These are phyloP conservation scores for Charina bottae DNA, from an alignment of 2,113 vertebrate species.

Conservation along the genomic window DNA sequence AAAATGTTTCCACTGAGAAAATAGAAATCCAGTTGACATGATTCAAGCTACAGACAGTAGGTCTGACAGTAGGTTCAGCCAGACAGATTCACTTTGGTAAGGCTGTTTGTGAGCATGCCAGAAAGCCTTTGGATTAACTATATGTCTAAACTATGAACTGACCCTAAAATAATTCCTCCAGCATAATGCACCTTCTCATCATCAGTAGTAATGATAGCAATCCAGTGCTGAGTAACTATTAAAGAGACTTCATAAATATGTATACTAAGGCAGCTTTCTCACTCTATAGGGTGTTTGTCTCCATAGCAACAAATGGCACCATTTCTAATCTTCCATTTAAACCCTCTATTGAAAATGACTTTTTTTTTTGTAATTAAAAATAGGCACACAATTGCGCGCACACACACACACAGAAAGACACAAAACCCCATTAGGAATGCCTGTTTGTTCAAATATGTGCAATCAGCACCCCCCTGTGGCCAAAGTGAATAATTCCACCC, in stretches of 20 bases:
- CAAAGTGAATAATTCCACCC: neutral
- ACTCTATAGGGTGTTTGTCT: conserved; percentile 44
- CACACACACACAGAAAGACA: neutral
- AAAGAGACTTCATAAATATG: conserved; percentile 20
- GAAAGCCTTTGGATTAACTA: neutral
- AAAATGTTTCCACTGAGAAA: no score
- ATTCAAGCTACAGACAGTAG: no score
- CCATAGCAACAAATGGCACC: conserved; percentile 57
- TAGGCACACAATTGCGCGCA: neutral
- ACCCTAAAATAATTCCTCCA: neutral
- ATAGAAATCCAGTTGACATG: no score
- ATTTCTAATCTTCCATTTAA: conserved; percentile 50
- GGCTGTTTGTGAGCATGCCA: neutral
- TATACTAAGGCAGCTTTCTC: conserved; percentile 47
- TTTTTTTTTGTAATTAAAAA: neutral
- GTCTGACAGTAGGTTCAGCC: neutral
- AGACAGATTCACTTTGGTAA: neutral
- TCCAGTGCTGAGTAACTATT: neutral
- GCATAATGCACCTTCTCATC: neutral
- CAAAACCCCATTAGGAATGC: neutral
- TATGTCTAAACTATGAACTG: neutral
- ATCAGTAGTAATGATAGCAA: neutral
- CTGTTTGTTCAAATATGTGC: neutral
- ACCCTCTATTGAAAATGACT: conserved; percentile 20
- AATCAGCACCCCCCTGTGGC: conserved; percentile 40